Evolutionary conservation across 2,888 invertebrate genomes (phyloP).

Genomic region (Xestia xanthographa): DNA sequence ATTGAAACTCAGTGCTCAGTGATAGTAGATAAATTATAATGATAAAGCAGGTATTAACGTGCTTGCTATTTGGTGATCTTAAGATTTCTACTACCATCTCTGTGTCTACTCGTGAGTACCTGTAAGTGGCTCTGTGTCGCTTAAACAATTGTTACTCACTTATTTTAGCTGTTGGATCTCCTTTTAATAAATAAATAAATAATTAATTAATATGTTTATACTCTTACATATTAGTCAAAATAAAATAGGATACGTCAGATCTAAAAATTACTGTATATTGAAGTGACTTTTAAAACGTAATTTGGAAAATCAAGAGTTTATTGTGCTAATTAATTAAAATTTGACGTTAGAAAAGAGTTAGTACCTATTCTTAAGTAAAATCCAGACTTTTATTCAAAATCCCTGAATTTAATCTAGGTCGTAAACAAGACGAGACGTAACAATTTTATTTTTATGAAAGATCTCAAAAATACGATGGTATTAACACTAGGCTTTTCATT

Average conservation of each 20-base stretch:
- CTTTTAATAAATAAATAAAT: no score
- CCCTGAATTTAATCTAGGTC: conserved; percentile 17
- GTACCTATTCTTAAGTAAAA: conserved; percentile 10
- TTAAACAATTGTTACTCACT: no score
- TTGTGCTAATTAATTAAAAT: conserved; percentile 9
- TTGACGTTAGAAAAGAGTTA: background rate
- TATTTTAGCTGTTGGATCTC: no score
- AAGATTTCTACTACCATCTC: no score
- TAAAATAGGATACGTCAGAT: no score
- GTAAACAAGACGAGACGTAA: conserved; percentile 13
- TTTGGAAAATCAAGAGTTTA: background rate
- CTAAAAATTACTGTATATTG: background rate
- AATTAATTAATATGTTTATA: background rate
- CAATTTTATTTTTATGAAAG: conserved; percentile 37
- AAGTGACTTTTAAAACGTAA: background rate
- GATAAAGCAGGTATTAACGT: background rate
- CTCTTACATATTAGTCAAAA: no score
- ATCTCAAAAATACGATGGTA: conserved; percentile 27
- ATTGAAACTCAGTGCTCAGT: background rate
- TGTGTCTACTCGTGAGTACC: no score
- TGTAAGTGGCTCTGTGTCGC: no score
- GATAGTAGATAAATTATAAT: background rate
- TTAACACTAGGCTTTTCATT: conserved; percentile 31
- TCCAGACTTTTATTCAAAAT: conserved; percentile 7
- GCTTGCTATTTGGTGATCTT: no score